Evolutionary conservation across 2,113 vertebrate genomes (phyloP).

Genomic region (Falcunculus frontatus): DNA sequence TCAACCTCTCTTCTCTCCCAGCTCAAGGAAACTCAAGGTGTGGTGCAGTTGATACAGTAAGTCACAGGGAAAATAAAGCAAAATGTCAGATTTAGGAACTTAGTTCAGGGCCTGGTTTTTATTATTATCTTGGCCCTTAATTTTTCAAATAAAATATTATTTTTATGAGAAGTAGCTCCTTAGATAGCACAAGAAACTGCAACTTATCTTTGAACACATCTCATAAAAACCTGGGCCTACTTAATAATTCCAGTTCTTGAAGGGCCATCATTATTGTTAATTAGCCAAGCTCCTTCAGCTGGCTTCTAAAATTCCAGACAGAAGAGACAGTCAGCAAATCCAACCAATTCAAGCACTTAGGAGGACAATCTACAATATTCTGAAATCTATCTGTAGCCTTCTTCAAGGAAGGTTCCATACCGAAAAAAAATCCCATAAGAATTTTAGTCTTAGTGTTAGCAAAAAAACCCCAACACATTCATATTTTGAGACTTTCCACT

Average conservation of each 20-base stretch:
- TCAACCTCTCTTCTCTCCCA: neutral
- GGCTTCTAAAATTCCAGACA: neutral
- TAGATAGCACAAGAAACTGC: neutral
- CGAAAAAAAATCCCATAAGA: neutral
- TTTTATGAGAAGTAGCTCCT: neutral
- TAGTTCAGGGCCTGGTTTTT: neutral
- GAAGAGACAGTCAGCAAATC: neutral
- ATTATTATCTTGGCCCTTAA: neutral
- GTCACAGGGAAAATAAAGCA: neutral
- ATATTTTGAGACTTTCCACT: neutral
- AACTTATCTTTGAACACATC: neutral
- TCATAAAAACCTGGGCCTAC: neutral
- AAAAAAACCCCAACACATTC: accelerated
- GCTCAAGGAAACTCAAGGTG: neutral
- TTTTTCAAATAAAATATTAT: neutral
- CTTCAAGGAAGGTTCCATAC: neutral
- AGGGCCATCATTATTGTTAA: neutral
- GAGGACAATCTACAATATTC: neutral
- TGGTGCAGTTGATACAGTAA: neutral
- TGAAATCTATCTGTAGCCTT: neutral
- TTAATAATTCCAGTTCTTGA: neutral
- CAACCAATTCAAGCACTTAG: neutral
- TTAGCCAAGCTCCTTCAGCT: neutral
- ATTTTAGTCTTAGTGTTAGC: neutral
- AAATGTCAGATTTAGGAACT: neutral